Evolutionary conservation across 2,113 vertebrate species (phyloP), one percentile per base, ranked within the genome.

Genomic region (Garra rufa): DNA sequence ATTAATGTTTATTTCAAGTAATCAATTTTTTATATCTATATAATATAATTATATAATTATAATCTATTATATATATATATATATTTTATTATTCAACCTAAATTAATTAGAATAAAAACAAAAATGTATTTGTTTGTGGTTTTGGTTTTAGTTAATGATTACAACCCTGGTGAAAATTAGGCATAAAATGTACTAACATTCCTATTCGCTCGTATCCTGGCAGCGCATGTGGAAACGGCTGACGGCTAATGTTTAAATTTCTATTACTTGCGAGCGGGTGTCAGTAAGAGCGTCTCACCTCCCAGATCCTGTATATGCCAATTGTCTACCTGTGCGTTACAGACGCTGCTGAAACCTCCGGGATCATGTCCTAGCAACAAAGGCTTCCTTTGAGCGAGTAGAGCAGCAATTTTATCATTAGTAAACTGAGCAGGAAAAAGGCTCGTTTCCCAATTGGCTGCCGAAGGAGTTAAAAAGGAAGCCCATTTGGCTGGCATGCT

Each of bases 341-440:
- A 89, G 90, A 91, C 90, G 88, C 91, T 87, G 90, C 90, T 86
- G 83, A 90, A 90, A 90, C 88, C 84, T 84, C 77, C 80, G 83
- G 92, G 91, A 91, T 93, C 89, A 89, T 89, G 90, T 90, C 87
- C 87, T 89, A 85, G 55, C 38, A 92, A 94, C 93, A 94, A 94
- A 93, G 89, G 77, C 87, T 73, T 77, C 89, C 93, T 94, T 94
- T 95, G 83, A 94, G 89, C 50, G 44, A 86, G 86, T 52, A 82
- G 85, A 84, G 84, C 88, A 90, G 89, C 88, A 92, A 91, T 93
- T 91, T 93, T 91, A 94, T 94, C 92, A 93, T 94, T 91, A 93
- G 92, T 93, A 93, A 94, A 94, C 89, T 89, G 92, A 95, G 92
- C 89, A 92, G 91, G 91, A 92, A 91, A 94, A 92, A 87, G 85